These are phyloP conservation scores for Siniperca obscura DNA, from an alignment of 2,797 vertebrate genomes.

Conservation along the genomic window DNA sequence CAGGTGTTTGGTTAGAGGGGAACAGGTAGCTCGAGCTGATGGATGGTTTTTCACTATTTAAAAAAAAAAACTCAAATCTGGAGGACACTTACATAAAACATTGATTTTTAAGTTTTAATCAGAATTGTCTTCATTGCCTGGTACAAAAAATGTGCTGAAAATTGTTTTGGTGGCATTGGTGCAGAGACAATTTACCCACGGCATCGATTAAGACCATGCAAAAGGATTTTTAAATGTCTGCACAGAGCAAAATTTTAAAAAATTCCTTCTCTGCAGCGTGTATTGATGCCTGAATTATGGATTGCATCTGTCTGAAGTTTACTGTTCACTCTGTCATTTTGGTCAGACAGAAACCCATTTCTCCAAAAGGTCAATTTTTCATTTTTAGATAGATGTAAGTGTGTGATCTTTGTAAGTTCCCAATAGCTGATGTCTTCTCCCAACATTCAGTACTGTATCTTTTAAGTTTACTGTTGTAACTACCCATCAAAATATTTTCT, in stretches of 20 bases:
- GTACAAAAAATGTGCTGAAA: background rate
- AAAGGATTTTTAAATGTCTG: conserved; percentile 1
- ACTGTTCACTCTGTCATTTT: background rate
- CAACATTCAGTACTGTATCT: background rate
- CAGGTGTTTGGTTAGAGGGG: conserved; percentile 25
- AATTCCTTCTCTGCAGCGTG: background rate
- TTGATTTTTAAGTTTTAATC: conserved; percentile 9
- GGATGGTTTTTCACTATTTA: background rate
- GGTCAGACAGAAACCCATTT: conserved; percentile 1
- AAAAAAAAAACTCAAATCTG: background rate
- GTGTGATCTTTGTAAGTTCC: background rate
- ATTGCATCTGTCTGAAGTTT: conserved; percentile 1
- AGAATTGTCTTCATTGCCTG: background rate
- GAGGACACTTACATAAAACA: background rate
- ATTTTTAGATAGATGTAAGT: background rate
- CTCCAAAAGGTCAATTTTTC: background rate
- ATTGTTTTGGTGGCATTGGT: background rate
- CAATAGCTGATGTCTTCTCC: background rate
- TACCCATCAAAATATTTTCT: background rate
- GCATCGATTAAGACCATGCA: background rate
- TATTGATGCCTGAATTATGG: conserved; percentile 2
- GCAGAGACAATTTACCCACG: background rate
- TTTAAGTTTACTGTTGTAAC: too few relatives aligned
- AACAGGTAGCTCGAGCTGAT: background rate
- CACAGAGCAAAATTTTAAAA: background rate